phyloP scores from a whole-genome alignment of 2,113 vertebrate genomes.

The Orientallactaga bullata region DNA sequence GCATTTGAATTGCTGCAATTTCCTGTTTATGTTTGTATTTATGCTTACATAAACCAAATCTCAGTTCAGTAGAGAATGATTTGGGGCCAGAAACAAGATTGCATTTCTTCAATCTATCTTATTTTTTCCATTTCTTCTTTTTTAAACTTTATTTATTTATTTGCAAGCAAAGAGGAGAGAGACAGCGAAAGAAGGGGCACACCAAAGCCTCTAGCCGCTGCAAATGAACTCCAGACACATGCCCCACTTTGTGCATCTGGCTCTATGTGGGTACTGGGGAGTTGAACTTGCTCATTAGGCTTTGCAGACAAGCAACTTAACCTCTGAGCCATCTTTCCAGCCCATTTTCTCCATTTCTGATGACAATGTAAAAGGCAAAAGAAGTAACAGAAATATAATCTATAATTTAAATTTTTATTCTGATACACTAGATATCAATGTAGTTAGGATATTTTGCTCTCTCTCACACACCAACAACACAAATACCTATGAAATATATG shows the following conservation, averaged over 20 bases:
- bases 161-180: no score
- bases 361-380: conserved; percentile 27
- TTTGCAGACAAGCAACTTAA: background rate
- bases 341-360: conserved; percentile 19
- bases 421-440: background rate
- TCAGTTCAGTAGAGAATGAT: conserved; percentile 38
- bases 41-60: conserved; percentile 39
- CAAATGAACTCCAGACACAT: no score
- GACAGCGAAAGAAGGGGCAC: no score
- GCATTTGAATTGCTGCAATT: conserved; percentile 33
- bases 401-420: conserved; percentile 7
- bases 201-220: no score
- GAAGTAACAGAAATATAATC: conserved; percentile 3
- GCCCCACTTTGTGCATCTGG: no score
- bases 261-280: no score
- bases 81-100: background rate
- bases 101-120: conserved; percentile 15
- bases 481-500: background rate
- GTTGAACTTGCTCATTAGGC: no score
- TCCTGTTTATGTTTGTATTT: conserved; percentile 55
- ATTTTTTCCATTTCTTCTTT: conserved; percentile 1
- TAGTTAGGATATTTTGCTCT: background rate
- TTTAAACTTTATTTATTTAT: background rate
- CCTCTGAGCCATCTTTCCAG: background rate
- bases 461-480: background rate